These are phyloP conservation scores for Athripsodes cinereus DNA, from an alignment of 2,888 invertebrate species.

Conservation along the genomic window DNA sequence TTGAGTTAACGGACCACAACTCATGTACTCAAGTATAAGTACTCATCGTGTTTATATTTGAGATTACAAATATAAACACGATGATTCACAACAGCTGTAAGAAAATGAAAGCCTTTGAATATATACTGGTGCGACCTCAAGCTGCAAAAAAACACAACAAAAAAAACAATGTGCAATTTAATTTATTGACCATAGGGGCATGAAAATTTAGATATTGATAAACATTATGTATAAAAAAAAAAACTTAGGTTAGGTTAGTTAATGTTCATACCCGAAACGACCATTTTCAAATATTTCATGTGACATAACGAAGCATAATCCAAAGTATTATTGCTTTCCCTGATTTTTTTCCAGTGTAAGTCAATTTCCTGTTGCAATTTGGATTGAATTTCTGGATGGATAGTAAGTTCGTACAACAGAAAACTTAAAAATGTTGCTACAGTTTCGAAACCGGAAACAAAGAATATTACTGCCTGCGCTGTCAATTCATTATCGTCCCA, in stretches of 20 bases:
- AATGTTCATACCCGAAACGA: slow-evolving; percentile 42
- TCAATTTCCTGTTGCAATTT: slow-evolving; percentile 15
- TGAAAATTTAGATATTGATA: no score
- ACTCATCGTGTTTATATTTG: no score
- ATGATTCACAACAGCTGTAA: no score
- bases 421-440: slow-evolving; percentile 11
- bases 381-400: slow-evolving; percentile 4
- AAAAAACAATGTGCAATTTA: no score
- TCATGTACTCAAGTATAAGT: no score
- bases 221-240: no score
- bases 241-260: neutral
- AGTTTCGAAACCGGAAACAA: slow-evolving; percentile 13
- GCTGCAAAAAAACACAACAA: no score
- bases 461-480: slow-evolving; percentile 15
- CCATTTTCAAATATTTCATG: slow-evolving; percentile 59
- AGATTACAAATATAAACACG: no score
- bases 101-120: no score
- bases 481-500: slow-evolving; percentile 44
- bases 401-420: slow-evolving; percentile 11
- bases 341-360: neutral
- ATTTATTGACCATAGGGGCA: no score
- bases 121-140: no score
- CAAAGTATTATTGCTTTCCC: slow-evolving; percentile 39
- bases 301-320: slow-evolving; percentile 46
- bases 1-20: no score